Evolutionary conservation across 2,113 vertebrate species (phyloP), one percentile per base, ranked within the genome.

Genomic region (Gambusia affinis): DNA sequence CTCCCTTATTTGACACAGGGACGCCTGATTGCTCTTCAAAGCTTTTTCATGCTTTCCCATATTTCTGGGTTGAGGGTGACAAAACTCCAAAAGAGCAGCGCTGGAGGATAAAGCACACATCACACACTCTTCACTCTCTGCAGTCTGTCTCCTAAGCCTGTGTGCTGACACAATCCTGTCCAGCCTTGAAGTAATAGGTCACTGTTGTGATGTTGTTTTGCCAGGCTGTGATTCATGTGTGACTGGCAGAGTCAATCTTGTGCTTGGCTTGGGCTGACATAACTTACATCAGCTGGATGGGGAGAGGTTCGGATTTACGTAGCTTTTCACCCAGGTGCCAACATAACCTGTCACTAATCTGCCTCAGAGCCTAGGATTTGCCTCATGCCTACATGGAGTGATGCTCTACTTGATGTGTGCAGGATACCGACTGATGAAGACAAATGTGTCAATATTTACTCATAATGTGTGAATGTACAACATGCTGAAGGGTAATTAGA

Each of bases 341-440:
- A 73, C n/a, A 1, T 80, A 83, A 84, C 80, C 66, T 83, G 85
- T 64, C 33, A 12, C 84, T 79, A 73, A 88, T 89, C 79, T 85
- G 80, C 42, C 67, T 64, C 47, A 28, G 27, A 82, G 80, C 76
- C 75, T 3, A 6, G 81, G 83, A 83, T 87, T 86, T 85, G 69
- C 77, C 60, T 70, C 39, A 0, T 64, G 60, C 68, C 81, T 69
- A 29, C 60, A 75, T 60, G 57, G 64, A 67, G 29, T 75, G 71
- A 42, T 63, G 28, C 57, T 54, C n/a, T 30, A 37, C 29, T 66
- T 62, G 67, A 44, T 15, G 60, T 42, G 44, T 28, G 39, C 54
- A 5, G 65, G 65, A 74, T 1, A 19, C 47, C 24, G 66, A 30
- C 62, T 33, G 6, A 31, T 66, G 37, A 33, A 80, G 68, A 75